These are phyloP conservation scores for Catharus minimus DNA, from an alignment of 2,113 vertebrate genomes.

Conservation along the genomic window DNA sequence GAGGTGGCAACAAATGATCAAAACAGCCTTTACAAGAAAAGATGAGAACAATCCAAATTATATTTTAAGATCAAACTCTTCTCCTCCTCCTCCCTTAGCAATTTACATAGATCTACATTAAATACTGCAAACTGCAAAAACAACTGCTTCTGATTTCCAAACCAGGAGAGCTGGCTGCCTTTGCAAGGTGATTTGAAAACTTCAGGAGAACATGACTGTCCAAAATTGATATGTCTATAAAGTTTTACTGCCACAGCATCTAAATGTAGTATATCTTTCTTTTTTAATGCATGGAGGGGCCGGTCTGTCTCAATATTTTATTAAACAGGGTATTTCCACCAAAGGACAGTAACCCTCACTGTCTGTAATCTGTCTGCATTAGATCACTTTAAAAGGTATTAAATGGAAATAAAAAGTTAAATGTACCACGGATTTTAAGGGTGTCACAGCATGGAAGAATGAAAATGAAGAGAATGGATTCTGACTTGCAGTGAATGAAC, in stretches of 20 bases:
- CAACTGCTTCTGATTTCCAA: neutral
- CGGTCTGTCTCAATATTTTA: neutral
- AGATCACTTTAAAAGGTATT: slow-evolving; percentile 47
- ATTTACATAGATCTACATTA: slow-evolving; percentile 63
- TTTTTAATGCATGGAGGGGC: neutral
- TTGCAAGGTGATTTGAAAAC: neutral
- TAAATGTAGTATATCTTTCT: neutral
- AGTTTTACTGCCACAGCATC: neutral
- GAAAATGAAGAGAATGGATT: slow-evolving; percentile 42
- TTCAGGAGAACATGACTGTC: neutral
- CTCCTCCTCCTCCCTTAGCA: neutral
- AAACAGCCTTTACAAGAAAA: slow-evolving; percentile 41
- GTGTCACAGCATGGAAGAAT: slow-evolving; percentile 30
- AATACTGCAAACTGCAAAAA: slow-evolving; percentile 31
- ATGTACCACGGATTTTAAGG: slow-evolving; percentile 54
- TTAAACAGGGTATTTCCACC: neutral
- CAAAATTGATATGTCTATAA: neutral
- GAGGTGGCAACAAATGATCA: slow-evolving; percentile 52
- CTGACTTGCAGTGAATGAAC: slow-evolving; percentile 17
- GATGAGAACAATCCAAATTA: slow-evolving; percentile 52
- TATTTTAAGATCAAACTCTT: slow-evolving; percentile 53
- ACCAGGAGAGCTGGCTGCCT: neutral
- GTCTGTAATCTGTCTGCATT: slow-evolving; percentile 51
- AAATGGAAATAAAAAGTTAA: slow-evolving; percentile 53
- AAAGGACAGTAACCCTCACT: slow-evolving; percentile 8